These are phyloP conservation scores for Vollenhovia emeryi DNA, from an alignment of 1,140 invertebrate genomes.

Conservation along the genomic window DNA sequence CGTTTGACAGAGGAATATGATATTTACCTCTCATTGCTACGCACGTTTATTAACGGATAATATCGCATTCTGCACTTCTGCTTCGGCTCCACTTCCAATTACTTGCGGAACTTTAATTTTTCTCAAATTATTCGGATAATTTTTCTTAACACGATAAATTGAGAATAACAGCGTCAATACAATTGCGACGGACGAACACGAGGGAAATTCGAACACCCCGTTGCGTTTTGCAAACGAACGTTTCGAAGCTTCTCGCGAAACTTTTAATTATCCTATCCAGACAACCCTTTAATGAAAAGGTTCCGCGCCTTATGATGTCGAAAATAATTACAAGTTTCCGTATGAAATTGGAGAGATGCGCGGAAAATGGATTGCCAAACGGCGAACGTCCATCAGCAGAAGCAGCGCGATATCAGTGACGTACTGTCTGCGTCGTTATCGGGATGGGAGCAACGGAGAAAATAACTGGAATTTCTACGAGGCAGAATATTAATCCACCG, in stretches of 20 bases:
- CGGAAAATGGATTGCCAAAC: constrained; percentile 22
- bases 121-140: background rate
- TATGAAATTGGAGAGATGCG: constrained; percentile 47
- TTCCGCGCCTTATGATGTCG: constrained; percentile 47
- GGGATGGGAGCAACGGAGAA: background rate
- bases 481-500: constrained; percentile 32
- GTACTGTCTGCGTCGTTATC: constrained; percentile 11
- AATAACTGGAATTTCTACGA: constrained; percentile 36
- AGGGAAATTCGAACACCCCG: constrained; percentile 37
- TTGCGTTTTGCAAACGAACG: constrained; percentile 12
- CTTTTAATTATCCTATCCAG: constrained; percentile 79
- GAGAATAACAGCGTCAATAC: background rate
- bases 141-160: background rate
- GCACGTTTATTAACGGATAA: background rate
- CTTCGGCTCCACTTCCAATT: background rate
- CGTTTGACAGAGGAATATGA: background rate
- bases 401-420: constrained; percentile 21
- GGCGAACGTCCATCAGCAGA: constrained; percentile 6
- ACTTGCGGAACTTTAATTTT: background rate
- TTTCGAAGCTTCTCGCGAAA: constrained; percentile 60
- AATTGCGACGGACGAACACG: constrained; percentile 54
- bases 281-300: constrained; percentile 76
- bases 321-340: constrained; percentile 79
- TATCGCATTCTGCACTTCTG: background rate
- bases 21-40: background rate